These are phyloP conservation scores for Sebastes taczanowskii DNA, from an alignment of 2,797 vertebrate species.

Conservation along the genomic window DNA sequence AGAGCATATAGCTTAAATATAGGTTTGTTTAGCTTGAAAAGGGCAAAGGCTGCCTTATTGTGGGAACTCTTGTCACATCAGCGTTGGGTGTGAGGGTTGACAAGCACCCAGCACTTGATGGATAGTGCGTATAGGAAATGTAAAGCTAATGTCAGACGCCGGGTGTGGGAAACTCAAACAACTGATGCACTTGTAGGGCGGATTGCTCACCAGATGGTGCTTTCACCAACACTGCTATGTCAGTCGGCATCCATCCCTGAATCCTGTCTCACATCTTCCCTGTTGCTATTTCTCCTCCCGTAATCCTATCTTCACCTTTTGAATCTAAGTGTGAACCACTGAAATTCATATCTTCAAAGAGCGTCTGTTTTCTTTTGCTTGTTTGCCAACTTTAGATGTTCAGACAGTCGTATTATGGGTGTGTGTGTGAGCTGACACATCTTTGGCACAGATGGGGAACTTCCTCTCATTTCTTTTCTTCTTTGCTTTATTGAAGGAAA, in stretches of 20 bases:
- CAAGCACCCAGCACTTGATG: constrained; percentile 44
- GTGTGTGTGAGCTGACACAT: constrained; percentile 2
- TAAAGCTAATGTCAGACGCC: constrained; percentile 38
- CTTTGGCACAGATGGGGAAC: constrained; percentile 17
- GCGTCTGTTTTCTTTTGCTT: constrained; percentile 15
- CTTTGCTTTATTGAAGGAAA: constrained; percentile 9
- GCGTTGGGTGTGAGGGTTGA: constrained; percentile 30
- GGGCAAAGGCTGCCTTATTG: constrained; percentile 8
- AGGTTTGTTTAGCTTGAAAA: constrained; percentile 45
- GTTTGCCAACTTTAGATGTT: background rate
- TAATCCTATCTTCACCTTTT: background rate
- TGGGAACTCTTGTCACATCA: constrained; percentile 36
- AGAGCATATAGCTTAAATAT: constrained; percentile 36
- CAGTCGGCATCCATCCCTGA: background rate
- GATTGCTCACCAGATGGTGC: constrained; percentile 31
- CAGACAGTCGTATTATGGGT: background rate
- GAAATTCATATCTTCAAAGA: constrained; percentile 18
- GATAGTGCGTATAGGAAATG: constrained; percentile 55
- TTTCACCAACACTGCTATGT: background rate
- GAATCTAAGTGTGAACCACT: constrained; percentile 5
- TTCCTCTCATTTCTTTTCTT: background rate
- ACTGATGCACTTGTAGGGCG: background rate
- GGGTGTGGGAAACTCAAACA: constrained; percentile 73
- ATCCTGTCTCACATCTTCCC: background rate
- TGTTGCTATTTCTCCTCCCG: background rate